phyloP scores from a whole-genome alignment of 2,797 vertebrate species.

The Balearica regulorum region DNA sequence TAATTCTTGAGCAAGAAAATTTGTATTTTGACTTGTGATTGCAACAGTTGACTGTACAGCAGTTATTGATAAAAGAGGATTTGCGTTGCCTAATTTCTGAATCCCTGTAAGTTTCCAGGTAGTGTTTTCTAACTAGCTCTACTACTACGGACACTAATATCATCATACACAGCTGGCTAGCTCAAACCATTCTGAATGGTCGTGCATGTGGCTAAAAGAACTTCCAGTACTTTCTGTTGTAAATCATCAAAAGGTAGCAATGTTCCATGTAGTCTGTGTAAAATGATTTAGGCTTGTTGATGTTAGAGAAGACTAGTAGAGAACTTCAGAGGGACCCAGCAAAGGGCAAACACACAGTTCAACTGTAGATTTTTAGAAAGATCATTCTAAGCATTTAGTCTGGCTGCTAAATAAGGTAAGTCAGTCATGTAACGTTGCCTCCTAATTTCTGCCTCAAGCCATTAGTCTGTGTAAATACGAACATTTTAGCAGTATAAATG shows the following conservation, averaged over 20 bases:
- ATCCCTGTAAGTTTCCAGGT: not conserved
- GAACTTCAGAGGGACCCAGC: not conserved
- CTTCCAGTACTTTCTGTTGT: not conserved
- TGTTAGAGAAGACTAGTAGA: not conserved
- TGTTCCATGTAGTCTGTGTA: not conserved
- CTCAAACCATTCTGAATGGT: not conserved
- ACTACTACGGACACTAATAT: rapidly evolving
- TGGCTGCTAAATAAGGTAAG: not conserved
- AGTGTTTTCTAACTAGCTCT: not conserved
- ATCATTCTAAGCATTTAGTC: not conserved
- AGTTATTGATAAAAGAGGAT: not conserved
- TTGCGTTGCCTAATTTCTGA: not conserved
- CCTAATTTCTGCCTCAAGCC: not conserved
- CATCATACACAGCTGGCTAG: not conserved
- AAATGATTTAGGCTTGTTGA: not conserved
- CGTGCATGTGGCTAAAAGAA: not conserved
- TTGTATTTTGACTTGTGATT: not conserved
- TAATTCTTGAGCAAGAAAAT: not conserved
- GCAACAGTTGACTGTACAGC: not conserved
- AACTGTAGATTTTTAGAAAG: not conserved
- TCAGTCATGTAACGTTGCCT: not conserved
- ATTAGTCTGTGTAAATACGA: not conserved
- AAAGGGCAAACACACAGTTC: not conserved
- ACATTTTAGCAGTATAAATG: not conserved
- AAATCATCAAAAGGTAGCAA: not conserved